These are phyloP conservation scores for Hiodon alosoides DNA, from an alignment of 2,113 vertebrate genomes.

Conservation along the genomic window DNA sequence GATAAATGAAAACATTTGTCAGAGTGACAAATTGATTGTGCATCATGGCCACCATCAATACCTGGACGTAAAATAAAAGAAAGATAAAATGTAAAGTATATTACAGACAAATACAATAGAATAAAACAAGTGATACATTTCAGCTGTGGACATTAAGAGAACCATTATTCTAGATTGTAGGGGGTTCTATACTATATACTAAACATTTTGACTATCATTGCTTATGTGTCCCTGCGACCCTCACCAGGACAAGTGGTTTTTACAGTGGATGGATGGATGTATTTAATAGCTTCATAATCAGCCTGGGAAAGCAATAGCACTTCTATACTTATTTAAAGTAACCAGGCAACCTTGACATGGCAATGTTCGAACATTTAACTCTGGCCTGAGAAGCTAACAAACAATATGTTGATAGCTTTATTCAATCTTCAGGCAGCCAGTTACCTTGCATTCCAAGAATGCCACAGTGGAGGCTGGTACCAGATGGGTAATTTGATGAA, in stretches of 20 bases:
- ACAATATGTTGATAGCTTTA: slow-evolving; percentile 58
- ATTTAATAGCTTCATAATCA: slow-evolving; percentile 15
- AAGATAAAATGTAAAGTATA: slow-evolving; percentile 32
- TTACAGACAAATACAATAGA: slow-evolving; percentile 49
- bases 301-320: background rate
- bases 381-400: slow-evolving; percentile 56
- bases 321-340: slow-evolving; percentile 15
- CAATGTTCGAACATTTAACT: slow-evolving; percentile 57
- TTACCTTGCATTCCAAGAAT: slow-evolving; percentile 44
- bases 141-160: background rate
- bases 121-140: slow-evolving; percentile 24
- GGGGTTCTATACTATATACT: background rate
- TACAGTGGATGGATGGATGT: slow-evolving; percentile 2
- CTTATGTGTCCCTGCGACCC: background rate
- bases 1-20: slow-evolving; percentile 58
- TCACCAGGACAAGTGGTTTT: background rate
- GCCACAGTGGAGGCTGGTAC: slow-evolving; percentile 51
- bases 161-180: background rate
- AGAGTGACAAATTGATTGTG: slow-evolving; percentile 60
- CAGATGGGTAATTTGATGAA: slow-evolving; percentile 51
- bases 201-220: background rate
- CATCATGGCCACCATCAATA: slow-evolving; percentile 50
- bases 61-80: slow-evolving; percentile 46
- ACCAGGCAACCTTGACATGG: slow-evolving; percentile 49
- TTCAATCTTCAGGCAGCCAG: slow-evolving; percentile 62